A percentile compares a stretch with the other conserved stretches of the same genome.
Evolutionary conservation across 2,113 vertebrate genomes (phyloP).

Genomic region (Cygnus atratus): DNA sequence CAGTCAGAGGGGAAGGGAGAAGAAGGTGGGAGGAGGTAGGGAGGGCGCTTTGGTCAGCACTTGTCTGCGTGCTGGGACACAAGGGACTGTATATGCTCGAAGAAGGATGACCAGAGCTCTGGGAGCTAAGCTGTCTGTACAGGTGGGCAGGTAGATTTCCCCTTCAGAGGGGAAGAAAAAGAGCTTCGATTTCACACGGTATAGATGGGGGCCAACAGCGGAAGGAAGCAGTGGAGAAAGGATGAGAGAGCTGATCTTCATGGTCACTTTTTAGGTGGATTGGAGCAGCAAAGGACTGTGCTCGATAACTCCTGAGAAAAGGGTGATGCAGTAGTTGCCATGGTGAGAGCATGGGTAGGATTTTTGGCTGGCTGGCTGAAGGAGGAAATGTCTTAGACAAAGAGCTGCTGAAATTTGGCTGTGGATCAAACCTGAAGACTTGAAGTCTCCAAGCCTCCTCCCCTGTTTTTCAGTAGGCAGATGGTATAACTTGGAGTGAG

Average conservation of each 20-base stretch:
- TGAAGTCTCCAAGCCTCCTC: neutral
- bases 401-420: neutral
- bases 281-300: neutral
- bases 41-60: neutral
- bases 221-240: neutral
- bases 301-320: neutral
- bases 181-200: neutral
- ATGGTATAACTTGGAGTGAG: neutral
- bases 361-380: neutral
- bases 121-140: neutral
- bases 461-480: neutral
- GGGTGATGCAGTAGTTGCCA: neutral
- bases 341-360: neutral
- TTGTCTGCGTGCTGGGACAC: neutral
- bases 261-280: neutral
- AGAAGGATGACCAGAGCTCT: neutral
- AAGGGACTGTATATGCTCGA: neutral
- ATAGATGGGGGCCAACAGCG: neutral
- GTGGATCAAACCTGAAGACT: neutral
- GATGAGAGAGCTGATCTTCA: neutral
- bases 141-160: neutral
- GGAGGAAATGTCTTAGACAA: conserved; percentile 26
- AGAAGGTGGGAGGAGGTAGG: neutral
- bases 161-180: neutral
- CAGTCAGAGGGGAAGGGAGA: neutral